Conservation (phyloP, 2,797 vertebrate species). For the Halcyon chelicuti region DNA sequence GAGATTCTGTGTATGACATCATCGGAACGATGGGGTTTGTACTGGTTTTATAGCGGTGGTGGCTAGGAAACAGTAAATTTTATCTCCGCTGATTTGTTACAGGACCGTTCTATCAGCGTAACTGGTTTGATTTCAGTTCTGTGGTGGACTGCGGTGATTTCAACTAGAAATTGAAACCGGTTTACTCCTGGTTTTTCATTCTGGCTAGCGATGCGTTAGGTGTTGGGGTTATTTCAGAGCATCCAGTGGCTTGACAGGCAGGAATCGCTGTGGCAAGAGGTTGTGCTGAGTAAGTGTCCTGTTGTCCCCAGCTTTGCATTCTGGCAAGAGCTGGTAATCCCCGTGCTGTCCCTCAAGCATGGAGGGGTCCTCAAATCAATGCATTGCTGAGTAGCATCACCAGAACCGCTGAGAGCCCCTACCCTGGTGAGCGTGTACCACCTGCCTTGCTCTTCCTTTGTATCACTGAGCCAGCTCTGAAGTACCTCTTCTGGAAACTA, state of each 20-base stretch:
- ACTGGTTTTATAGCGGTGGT: background rate
- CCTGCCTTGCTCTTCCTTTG: background rate
- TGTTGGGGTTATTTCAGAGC: background rate
- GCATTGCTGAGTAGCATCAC: background rate
- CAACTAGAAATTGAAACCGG: background rate
- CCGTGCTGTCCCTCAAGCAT: background rate
- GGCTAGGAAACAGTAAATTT: background rate
- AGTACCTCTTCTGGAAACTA: background rate
- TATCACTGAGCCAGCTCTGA: background rate
- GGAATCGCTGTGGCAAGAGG: background rate
- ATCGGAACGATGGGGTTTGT: background rate
- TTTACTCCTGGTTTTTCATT: accelerated
- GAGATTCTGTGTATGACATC: accelerated
- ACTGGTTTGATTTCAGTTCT: background rate
- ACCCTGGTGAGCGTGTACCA: background rate
- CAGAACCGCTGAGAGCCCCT: background rate
- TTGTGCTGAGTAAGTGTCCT: background rate
- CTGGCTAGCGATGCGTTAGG: accelerated
- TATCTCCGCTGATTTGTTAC: background rate
- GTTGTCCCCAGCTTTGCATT: background rate
- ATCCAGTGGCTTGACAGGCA: background rate
- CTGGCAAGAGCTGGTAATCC: background rate
- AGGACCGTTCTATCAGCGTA: background rate
- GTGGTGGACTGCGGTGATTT: accelerated
- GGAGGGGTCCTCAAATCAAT: background rate